phyloP scores from a whole-genome alignment of 1,140 invertebrate genomes.

The Caerostris darwini region DNA sequence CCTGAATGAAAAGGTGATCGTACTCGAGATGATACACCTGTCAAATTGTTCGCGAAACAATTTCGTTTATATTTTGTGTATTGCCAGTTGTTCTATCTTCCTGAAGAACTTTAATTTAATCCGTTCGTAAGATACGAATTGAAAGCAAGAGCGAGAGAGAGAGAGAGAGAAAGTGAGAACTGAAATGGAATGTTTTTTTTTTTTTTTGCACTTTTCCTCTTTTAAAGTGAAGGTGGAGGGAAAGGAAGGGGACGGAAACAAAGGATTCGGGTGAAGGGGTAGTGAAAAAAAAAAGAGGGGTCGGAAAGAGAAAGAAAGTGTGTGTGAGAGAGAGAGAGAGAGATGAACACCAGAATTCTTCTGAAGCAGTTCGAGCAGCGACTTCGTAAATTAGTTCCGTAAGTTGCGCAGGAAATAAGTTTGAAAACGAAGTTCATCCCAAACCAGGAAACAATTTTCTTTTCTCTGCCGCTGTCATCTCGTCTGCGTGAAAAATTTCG shows the following conservation, averaged over 20 bases:
- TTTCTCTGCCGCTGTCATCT: slow-evolving; percentile 67
- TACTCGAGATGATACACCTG: slow-evolving; percentile 12
- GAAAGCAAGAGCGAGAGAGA: slow-evolving; percentile 12
- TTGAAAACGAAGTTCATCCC: slow-evolving; percentile 72
- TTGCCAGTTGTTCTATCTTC: slow-evolving; percentile 71
- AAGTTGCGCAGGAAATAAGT: slow-evolving; percentile 76
- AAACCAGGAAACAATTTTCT: slow-evolving; percentile 75
- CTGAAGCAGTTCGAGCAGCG: background rate
- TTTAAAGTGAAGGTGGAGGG: background rate
- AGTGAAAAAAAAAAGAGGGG: background rate
- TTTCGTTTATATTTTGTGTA: slow-evolving; percentile 50
- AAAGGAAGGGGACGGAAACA: slow-evolving; percentile 43
- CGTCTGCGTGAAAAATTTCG: slow-evolving; percentile 74
- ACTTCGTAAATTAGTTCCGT: slow-evolving; percentile 76
- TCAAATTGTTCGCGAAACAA: slow-evolving; percentile 34
- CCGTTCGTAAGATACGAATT: slow-evolving; percentile 51
- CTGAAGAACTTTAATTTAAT: slow-evolving; percentile 67
- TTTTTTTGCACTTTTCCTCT: slow-evolving; percentile 24
- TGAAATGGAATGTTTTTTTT: background rate
- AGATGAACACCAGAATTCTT: slow-evolving; percentile 61
- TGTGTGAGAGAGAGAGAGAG: no score
- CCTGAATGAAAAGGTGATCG: background rate
- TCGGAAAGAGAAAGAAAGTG: background rate
- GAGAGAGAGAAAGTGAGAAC: slow-evolving; percentile 40
- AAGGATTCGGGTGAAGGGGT: slow-evolving; percentile 40